Evolutionary conservation across 2,888 invertebrate species (phyloP), one percentile per base, ranked within the genome.

Genomic region (Rhyacophila evoluta): DNA sequence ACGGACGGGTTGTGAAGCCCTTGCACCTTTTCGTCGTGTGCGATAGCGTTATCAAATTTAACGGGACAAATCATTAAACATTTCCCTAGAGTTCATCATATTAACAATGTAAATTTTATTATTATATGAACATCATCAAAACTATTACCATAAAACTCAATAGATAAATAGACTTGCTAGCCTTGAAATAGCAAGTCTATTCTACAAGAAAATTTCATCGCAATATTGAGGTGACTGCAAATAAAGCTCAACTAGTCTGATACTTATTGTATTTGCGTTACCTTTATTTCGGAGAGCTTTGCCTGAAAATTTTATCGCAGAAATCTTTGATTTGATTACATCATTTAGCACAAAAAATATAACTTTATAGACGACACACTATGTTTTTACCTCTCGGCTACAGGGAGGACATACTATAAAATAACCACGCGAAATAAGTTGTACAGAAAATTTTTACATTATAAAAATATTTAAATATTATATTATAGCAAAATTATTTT

Each of bases 81-180:
- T 55, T 55, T 19, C 55, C 55, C 55, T 6, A 55, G 55, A 55
- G 55, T 55, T 25, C 55, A 41, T 41, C 36, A 77, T 39, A 77
- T 73, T 77, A 73, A 77, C 77, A 68, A 77, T 77, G 77, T 69
- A 77, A 77, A 77, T 77, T 77, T 77, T 69, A 77, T 67, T 73
- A 73, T 77, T 73, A 68, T 73, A 68, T 77, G 29, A 72, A 69
- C 69, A 68, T 33, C 68, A 37, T 19, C 36, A 77, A 69, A 73
- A 77, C 72, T 69, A 73, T 77, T 77, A 77, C 38, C 77, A 77
- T 77, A 77, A 77, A 72, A 73, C 25, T 55, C 55, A 10, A 15
- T 10, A 55, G 55, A 2, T 25, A 25, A 70, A 36, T 70, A 8
- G n/a, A n/a, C n/a, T n/a, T n/a, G 70, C 36, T n/a, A 15, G 19